Evolutionary conservation across 2,888 invertebrate species (phyloP).

Genomic region (Scaptodrosophila latifasciaeformis): DNA sequence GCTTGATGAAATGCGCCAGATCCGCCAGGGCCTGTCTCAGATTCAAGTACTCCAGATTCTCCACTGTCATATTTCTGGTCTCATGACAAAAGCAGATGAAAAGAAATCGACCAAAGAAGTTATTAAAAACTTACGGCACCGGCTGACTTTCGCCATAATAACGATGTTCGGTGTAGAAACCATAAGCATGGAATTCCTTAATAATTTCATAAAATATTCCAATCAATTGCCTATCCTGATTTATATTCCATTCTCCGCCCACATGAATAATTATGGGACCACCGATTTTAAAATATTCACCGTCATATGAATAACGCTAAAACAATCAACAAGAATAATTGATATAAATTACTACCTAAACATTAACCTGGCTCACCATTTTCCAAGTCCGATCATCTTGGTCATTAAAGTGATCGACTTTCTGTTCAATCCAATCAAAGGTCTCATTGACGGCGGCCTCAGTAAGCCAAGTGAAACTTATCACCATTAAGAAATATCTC

Average conservation of each 20-base stretch:
- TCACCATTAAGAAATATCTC: too few species aligned
- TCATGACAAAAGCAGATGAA: not conserved
- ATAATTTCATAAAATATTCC: conserved; percentile 81
- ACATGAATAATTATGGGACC: conserved; percentile 80
- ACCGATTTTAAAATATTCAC: conserved; percentile 72
- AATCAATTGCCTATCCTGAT: conserved; percentile 76
- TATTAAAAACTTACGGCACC: conserved; percentile 76
- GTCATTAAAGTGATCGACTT: conserved; percentile 78
- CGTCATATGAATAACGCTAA: conserved; percentile 64
- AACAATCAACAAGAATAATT: too few species aligned
- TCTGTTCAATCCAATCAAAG: conserved; percentile 76
- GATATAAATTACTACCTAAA: too few species aligned
- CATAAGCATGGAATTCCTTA: conserved; percentile 76
- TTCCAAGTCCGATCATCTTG: conserved; percentile 77
- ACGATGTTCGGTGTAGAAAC: conserved; percentile 86
- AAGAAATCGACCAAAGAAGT: not conserved
- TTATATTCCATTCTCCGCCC: conserved; percentile 82
- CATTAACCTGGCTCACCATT: conserved; percentile 70
- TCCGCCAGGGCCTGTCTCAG: conserved; percentile 81
- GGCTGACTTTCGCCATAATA: conserved; percentile 85
- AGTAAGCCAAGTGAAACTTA: too few species aligned
- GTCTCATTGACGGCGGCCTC: conserved; percentile 30
- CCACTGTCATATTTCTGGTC: conserved; percentile 76
- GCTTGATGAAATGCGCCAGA: conserved; percentile 78
- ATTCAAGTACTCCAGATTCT: conserved; percentile 78